phyloP scores from a whole-genome alignment of 2,797 vertebrate genomes.

The Poecilia velifera region DNA sequence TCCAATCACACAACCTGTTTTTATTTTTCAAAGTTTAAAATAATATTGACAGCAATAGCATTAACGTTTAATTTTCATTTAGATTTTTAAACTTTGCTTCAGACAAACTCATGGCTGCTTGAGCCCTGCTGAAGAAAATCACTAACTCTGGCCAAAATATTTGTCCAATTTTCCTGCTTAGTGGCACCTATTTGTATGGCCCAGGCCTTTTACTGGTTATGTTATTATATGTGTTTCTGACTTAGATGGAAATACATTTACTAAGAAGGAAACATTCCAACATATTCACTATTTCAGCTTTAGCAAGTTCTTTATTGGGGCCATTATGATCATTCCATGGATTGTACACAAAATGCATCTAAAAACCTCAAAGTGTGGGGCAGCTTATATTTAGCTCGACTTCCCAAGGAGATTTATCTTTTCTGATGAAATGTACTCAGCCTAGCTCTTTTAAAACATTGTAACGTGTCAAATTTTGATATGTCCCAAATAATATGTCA shows the following conservation, averaged over 20 bases:
- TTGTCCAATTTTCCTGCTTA: not conserved
- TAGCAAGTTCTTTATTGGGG: not conserved
- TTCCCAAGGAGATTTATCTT: not conserved
- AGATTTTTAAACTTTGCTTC: not conserved
- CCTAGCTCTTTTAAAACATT: slow-evolving; percentile 1
- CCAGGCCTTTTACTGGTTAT: not conserved
- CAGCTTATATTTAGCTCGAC: not conserved
- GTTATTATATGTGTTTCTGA: not conserved
- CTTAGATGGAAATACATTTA: not conserved
- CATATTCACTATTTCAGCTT: not conserved
- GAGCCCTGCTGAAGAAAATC: not conserved
- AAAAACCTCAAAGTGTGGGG: slow-evolving; percentile 13
- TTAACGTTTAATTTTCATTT: no score
- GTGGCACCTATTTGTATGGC: not conserved
- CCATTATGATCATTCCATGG: no score
- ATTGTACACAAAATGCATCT: slow-evolving; percentile 9
- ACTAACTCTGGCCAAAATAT: not conserved
- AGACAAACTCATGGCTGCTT: not conserved
- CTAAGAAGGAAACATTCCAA: not conserved
- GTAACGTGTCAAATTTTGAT: slow-evolving; percentile 8
- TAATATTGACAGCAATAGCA: no score
- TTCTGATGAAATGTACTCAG: not conserved
- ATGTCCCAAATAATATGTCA: not conserved
- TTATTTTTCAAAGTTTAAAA: no score
- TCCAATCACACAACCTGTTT: no score